These are phyloP conservation scores for Muscicapa striata DNA, from an alignment of 2,797 vertebrate genomes.

Conservation along the genomic window DNA sequence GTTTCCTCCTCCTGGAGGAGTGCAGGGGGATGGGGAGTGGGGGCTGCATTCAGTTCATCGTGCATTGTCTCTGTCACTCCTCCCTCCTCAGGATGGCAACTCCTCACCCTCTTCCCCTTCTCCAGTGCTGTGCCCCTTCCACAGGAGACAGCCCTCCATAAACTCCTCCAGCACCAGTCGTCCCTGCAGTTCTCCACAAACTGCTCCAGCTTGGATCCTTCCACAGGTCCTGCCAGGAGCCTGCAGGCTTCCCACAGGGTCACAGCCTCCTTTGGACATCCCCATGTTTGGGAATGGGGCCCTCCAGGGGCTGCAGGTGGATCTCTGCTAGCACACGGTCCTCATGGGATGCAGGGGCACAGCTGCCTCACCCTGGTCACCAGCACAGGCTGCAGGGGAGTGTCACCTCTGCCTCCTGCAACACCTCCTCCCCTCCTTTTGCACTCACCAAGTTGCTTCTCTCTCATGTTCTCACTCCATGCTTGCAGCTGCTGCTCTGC, in stretches of 20 bases:
- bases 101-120: neutral
- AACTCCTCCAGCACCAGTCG: rapidly evolving
- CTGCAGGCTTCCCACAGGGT: neutral
- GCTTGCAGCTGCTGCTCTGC: neutral
- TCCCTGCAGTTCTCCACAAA: neutral
- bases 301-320: neutral
- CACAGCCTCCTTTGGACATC: neutral
- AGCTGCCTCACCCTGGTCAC: neutral
- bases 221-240: neutral
- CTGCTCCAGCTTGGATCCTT: neutral
- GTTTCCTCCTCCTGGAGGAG: neutral
- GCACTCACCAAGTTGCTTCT: neutral
- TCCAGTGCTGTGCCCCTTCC: neutral
- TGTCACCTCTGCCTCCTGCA: neutral
- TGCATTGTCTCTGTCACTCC: neutral
- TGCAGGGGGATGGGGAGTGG: neutral
- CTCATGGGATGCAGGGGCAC: neutral
- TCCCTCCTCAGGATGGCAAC: rapidly evolving
- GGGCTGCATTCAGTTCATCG: neutral
- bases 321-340: neutral
- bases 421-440: neutral
- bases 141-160: neutral
- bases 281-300: neutral
- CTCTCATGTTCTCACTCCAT: neutral
- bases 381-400: neutral